A percentile compares a stretch with the other conserved stretches of the same genome.
Conservation (phyloP, 2,888 invertebrate genomes). For the Amphipoea lucens region DNA sequence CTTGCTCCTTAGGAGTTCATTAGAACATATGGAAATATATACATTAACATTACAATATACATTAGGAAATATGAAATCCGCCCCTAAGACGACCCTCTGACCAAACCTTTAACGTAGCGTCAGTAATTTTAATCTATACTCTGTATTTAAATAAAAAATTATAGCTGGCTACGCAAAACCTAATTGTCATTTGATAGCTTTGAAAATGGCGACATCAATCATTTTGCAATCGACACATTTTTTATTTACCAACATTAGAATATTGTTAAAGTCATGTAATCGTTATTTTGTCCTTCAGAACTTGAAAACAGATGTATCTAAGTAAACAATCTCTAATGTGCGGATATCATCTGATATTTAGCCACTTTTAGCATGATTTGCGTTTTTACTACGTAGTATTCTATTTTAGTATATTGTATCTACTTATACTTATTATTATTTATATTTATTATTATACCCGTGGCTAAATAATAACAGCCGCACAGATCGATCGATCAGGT, state of each 20-base stretch:
- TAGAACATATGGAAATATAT: too few relatives aligned
- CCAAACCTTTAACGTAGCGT: background rate
- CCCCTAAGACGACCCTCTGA: too few relatives aligned
- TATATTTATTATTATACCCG: too few relatives aligned
- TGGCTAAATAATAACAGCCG: too few relatives aligned
- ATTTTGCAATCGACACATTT: constrained; percentile 62
- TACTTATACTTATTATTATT: background rate
- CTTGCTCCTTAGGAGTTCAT: background rate
- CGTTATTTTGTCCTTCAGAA: constrained; percentile 46
- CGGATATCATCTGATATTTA: constrained; percentile 21
- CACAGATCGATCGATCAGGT: too few relatives aligned
- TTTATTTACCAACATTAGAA: constrained; percentile 54
- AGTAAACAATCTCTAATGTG: constrained; percentile 34
- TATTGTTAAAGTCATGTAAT: constrained; percentile 54
- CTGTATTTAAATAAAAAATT: constrained; percentile 30
- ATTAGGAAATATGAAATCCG: too few relatives aligned
- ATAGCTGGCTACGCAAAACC: constrained; percentile 7
- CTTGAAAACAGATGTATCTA: constrained; percentile 25
- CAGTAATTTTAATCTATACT: constrained; percentile 20
- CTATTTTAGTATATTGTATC: background rate
- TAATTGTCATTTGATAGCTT: constrained; percentile 68
- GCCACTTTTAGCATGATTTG: constrained; percentile 1
- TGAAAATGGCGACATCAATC: constrained; percentile 59
- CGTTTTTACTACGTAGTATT: background rate
- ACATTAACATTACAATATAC: too few relatives aligned